These are phyloP conservation scores for Caiman crocodilus DNA, from an alignment of 2,797 vertebrate genomes.

Conservation along the genomic window DNA sequence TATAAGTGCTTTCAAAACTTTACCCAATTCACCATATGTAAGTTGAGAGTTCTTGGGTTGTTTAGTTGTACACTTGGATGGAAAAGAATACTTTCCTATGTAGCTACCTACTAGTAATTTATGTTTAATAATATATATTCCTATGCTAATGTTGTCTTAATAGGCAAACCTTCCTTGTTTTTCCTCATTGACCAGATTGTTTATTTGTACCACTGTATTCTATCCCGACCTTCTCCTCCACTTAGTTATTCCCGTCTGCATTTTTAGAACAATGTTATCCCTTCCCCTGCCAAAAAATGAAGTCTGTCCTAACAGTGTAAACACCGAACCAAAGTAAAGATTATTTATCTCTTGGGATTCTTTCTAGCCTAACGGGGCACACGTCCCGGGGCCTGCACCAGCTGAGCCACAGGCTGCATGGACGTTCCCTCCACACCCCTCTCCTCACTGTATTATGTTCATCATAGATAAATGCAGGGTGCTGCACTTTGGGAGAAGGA, in stretches of 20 bases:
- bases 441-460: no score
- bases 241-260: no score
- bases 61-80: not conserved
- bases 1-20: not conserved
- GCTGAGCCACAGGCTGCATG: no score
- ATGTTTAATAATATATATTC: not conserved
- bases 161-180: not conserved
- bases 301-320: no score
- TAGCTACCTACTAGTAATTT: not conserved
- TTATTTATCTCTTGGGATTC: no score
- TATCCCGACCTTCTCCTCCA: not conserved
- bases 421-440: no score
- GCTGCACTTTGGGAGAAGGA: no score
- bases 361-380: no score
- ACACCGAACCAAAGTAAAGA: no score
- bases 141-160: not conserved
- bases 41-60: not conserved
- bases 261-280: no score
- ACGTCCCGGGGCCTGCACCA: no score
- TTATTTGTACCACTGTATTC: not conserved
- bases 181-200: not conserved
- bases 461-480: no score
- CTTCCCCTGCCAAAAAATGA: not conserved
- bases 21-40: not conserved
- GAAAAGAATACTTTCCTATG: constrained; percentile 1